Conservation (phyloP, 2,888 invertebrate species). For the Cremastinae sp. region DNA sequence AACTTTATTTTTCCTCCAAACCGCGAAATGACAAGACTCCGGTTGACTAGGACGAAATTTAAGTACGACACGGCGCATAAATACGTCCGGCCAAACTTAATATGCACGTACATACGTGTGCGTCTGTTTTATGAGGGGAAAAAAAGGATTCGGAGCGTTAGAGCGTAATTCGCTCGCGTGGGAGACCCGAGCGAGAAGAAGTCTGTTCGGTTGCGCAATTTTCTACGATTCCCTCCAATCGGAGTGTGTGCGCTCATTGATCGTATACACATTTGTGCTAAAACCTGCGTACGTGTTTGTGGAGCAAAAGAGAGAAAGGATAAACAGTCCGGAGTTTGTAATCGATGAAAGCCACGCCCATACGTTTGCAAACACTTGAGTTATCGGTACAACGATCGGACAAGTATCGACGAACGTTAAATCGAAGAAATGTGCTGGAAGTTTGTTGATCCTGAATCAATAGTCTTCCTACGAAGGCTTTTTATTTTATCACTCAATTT, state of each 20-base stretch:
- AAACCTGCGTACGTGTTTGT: neutral
- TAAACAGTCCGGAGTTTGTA: constrained; percentile 58
- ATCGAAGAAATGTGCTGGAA: constrained; percentile 21
- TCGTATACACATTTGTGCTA: constrained; percentile 21
- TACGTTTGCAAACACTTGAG: constrained; percentile 38
- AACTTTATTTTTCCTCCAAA: constrained; percentile 42
- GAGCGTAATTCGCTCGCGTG: constrained; percentile 52
- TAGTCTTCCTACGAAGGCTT: constrained; percentile 36
- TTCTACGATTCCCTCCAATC: constrained; percentile 64
- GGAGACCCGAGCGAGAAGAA: constrained; percentile 56
- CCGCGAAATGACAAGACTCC: constrained; percentile 58
- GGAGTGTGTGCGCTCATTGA: constrained; percentile 44
- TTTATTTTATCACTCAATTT: constrained; percentile 8
- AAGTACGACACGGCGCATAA: constrained; percentile 60
- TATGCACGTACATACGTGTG: neutral
- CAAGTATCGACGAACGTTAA: neutral
- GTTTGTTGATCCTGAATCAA: constrained; percentile 43
- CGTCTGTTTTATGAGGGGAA: neutral
- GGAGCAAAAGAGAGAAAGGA: constrained; percentile 48
- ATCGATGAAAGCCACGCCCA: constrained; percentile 62
- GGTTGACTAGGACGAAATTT: constrained; percentile 55
- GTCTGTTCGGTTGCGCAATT: constrained; percentile 68
- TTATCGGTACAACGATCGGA: constrained; percentile 26
- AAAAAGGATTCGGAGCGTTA: constrained; percentile 34
- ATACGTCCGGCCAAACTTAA: constrained; percentile 53